phyloP scores from a whole-genome alignment of 2,888 invertebrate genomes.

The Dicyrtoma fusca region DNA sequence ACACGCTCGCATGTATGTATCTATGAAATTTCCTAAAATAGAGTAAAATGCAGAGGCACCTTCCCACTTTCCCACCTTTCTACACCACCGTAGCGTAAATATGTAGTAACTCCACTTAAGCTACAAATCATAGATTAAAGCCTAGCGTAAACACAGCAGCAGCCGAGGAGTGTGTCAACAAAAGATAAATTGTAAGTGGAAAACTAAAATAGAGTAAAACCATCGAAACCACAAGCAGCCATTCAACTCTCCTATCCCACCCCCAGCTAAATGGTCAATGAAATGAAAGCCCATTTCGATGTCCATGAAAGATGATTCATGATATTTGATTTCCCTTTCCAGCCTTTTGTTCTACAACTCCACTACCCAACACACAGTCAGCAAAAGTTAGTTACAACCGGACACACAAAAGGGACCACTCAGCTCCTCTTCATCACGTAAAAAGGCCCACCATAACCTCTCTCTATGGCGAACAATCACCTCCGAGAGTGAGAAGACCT shows the following conservation, averaged over 20 bases:
- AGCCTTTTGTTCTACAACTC: conserved; percentile 21
- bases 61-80: no score
- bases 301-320: conserved; percentile 40
- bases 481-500: no score
- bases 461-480: no score
- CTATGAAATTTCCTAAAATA: no score
- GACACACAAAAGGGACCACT: conserved; percentile 4
- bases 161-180: background rate
- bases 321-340: conserved; percentile 16
- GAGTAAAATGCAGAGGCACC: background rate
- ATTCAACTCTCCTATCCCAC: conserved; percentile 5
- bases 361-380: conserved; percentile 7
- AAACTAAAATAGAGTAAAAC: conserved; percentile 1
- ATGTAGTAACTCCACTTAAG: background rate
- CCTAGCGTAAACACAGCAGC: background rate
- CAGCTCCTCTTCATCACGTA: background rate
- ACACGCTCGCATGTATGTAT: background rate
- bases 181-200: background rate
- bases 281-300: conserved; percentile 10
- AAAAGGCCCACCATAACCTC: no score
- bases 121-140: background rate
- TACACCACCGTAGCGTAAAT: no score
- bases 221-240: conserved; percentile 20
- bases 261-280: conserved; percentile 41
- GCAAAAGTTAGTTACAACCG: conserved; percentile 5